phyloP scores from a whole-genome alignment of 2,113 vertebrate species.

The Indri indri region DNA sequence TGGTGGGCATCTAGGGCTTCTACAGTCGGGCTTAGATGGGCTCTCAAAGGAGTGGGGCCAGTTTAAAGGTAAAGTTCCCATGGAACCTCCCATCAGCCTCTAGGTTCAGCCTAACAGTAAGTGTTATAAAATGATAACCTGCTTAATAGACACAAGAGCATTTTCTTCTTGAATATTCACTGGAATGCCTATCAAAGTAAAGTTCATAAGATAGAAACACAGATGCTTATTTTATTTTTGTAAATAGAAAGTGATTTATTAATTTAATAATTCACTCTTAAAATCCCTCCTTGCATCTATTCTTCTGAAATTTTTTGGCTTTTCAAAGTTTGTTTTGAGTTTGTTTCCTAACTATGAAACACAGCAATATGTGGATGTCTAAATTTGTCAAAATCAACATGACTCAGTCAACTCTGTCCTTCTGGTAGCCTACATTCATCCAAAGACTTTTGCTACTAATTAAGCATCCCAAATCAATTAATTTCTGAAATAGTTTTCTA shows the following conservation, averaged over 20 bases:
- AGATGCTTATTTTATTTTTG: background rate
- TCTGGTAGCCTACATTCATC: background rate
- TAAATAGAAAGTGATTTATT: background rate
- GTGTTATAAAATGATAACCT: background rate
- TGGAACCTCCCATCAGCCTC: too few species aligned
- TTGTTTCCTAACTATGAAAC: slow-evolving; percentile 7
- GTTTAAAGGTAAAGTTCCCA: too few species aligned
- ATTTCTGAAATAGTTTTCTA: slow-evolving; percentile 53
- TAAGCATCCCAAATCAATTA: slow-evolving; percentile 11
- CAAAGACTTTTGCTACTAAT: slow-evolving; percentile 21
- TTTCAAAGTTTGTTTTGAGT: background rate
- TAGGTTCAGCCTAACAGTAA: background rate
- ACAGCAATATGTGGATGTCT: background rate
- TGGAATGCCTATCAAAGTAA: background rate
- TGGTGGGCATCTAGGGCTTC: too few species aligned
- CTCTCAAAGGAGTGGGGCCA: too few species aligned
- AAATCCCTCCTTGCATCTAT: background rate
- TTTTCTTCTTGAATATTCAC: background rate
- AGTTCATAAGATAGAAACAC: background rate
- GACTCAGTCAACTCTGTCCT: background rate
- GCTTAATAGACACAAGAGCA: background rate
- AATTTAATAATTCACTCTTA: background rate
- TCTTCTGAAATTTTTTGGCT: background rate
- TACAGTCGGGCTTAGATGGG: too few species aligned
- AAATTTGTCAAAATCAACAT: slow-evolving; percentile 45